Percentiles rank a stretch among this genome's conserved stretches.
Conservation (phyloP, 2,797 vertebrate species). For the Trichosurus vulpecula region DNA sequence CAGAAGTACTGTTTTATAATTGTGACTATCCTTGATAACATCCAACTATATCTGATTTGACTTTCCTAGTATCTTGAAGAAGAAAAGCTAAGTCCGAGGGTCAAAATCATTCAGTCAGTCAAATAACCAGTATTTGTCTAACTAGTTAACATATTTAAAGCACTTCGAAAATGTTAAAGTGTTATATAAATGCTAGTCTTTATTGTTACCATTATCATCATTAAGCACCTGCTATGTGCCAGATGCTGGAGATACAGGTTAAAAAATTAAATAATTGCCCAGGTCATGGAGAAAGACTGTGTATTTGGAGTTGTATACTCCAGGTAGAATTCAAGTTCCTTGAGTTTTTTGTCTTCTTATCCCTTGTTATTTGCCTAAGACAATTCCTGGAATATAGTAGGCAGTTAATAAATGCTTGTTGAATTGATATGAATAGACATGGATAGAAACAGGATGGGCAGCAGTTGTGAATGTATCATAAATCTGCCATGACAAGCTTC, state of each 20-base stretch:
- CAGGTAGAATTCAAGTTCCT: background rate
- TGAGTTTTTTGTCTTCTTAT: background rate
- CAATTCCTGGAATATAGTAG: background rate
- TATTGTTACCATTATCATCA: background rate
- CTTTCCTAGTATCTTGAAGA: background rate
- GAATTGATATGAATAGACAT: background rate
- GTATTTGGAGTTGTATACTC: background rate
- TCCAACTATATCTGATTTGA: background rate
- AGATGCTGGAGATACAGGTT: background rate
- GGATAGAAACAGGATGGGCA: background rate
- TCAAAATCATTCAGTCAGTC: background rate
- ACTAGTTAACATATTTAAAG: background rate
- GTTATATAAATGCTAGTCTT: background rate
- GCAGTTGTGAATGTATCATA: constrained; percentile 27
- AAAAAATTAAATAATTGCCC: background rate
- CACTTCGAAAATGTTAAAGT: background rate
- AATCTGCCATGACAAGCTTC: constrained; percentile 46
- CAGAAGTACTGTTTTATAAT: background rate
- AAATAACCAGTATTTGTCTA: background rate
- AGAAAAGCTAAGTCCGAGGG: background rate
- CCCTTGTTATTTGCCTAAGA: background rate
- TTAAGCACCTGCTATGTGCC: background rate
- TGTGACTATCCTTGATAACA: background rate
- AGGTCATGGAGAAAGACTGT: background rate
- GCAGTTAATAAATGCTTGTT: background rate